Conservation (phyloP, 2,888 invertebrate species). For the Ophion costatus region DNA sequence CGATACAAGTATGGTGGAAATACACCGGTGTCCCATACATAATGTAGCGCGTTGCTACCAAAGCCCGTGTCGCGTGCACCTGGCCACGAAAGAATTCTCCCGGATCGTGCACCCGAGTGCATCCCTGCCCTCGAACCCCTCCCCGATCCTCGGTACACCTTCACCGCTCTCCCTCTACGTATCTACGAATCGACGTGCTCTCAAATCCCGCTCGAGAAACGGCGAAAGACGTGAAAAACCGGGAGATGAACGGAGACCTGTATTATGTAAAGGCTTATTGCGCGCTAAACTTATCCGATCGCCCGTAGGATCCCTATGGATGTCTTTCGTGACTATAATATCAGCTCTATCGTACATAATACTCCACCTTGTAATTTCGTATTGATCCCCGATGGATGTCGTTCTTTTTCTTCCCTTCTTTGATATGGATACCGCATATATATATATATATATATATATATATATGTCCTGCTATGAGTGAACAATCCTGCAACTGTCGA, state of each 20-base stretch:
- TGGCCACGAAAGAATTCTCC: slow-evolving; percentile 68
- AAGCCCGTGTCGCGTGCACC: slow-evolving; percentile 65
- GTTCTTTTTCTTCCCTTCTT: slow-evolving; percentile 5
- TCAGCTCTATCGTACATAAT: slow-evolving; percentile 39
- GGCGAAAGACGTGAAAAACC: slow-evolving; percentile 35
- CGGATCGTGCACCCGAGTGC: slow-evolving; percentile 60
- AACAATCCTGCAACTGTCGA: no score
- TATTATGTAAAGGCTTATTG: slow-evolving; percentile 38
- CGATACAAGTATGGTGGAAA: slow-evolving; percentile 39
- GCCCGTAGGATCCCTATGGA: background rate
- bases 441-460: background rate
- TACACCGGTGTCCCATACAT: slow-evolving; percentile 56
- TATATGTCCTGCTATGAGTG: background rate
- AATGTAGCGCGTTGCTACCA: slow-evolving; percentile 58
- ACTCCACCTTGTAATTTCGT: slow-evolving; percentile 52
- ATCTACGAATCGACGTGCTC: slow-evolving; percentile 4
- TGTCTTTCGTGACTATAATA: slow-evolving; percentile 60
- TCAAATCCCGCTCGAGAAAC: slow-evolving; percentile 18
- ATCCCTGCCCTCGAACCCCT: slow-evolving; percentile 24
- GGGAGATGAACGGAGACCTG: slow-evolving; percentile 35
- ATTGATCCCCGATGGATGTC: slow-evolving; percentile 41
- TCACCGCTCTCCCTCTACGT: background rate
- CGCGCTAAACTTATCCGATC: slow-evolving; percentile 39
- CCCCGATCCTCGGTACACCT: background rate
- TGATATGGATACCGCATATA: background rate